A percentile compares a stretch with the other conserved stretches of the same genome.
phyloP scores from a whole-genome alignment of 2,797 vertebrate genomes.

The Peromyscus attwateri region DNA sequence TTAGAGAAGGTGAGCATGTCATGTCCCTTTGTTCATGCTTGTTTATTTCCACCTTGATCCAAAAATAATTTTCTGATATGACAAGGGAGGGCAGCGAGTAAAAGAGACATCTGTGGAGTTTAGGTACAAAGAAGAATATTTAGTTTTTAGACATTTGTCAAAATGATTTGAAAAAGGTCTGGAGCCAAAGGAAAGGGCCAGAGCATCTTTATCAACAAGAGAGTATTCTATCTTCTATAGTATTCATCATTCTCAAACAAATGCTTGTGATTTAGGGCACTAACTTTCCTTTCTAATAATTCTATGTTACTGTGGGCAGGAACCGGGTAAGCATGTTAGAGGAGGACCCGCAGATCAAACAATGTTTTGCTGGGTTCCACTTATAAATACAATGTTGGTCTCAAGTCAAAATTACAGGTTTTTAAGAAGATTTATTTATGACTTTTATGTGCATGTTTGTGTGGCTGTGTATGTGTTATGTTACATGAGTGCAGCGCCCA shows the following conservation, averaged over 20 bases:
- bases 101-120: background rate
- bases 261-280: background rate
- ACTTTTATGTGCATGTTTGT: background rate
- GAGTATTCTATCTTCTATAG: background rate
- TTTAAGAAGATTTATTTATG: background rate
- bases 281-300: constrained; percentile 18
- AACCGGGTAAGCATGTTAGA: background rate
- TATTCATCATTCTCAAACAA: background rate
- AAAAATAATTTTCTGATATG: constrained; percentile 12
- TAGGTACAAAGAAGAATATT: background rate
- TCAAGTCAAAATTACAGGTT: background rate
- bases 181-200: background rate
- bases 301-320: background rate
- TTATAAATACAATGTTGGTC: constrained; percentile 45
- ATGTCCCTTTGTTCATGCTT: background rate
- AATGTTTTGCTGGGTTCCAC: background rate
- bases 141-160: background rate
- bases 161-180: constrained; percentile 3
- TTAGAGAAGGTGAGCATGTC: background rate
- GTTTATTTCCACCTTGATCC: background rate
- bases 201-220: background rate
- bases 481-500: background rate
- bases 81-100: background rate
- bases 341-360: background rate
- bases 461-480: background rate